phyloP scores from a whole-genome alignment of 2,888 invertebrate species.

The Drosophila ezoana region DNA sequence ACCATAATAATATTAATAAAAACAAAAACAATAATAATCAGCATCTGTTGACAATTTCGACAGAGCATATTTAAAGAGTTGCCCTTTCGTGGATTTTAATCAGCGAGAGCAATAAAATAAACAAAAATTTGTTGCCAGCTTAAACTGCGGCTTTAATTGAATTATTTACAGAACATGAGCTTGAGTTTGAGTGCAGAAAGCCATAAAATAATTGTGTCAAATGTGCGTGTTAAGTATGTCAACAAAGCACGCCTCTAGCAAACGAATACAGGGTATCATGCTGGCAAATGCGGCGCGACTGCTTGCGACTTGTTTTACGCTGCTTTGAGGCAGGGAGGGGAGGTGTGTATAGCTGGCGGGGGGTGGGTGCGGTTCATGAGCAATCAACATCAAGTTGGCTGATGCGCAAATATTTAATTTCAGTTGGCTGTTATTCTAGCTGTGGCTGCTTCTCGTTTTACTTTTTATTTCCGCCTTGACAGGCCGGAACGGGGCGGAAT shows the following conservation, averaged over 20 bases:
- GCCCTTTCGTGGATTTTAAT: too few relatives aligned
- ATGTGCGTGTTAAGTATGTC: neutral
- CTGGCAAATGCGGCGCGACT: conserved; percentile 27
- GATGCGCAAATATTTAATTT: conserved; percentile 69
- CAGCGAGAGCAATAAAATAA: too few relatives aligned
- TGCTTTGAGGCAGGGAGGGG: conserved; percentile 4
- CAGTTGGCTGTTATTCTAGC: conserved; percentile 57
- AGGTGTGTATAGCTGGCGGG: neutral
- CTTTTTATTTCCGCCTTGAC: conserved; percentile 11
- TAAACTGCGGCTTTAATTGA: too few relatives aligned
- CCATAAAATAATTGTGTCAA: neutral
- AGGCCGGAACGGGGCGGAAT: neutral
- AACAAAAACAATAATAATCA: too few relatives aligned
- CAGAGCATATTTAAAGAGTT: too few relatives aligned
- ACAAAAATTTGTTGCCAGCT: too few relatives aligned
- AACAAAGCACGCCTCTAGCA: neutral
- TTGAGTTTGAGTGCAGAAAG: too few relatives aligned
- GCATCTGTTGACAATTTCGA: too few relatives aligned
- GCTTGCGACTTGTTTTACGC: conserved; percentile 12
- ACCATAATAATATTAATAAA: too few relatives aligned
- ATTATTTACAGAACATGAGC: too few relatives aligned
- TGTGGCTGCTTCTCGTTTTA: conserved; percentile 21
- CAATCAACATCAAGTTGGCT: conserved; percentile 57
- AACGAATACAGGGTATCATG: conserved; percentile 31
- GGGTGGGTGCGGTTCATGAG: conserved; percentile 35